A percentile compares a stretch with the other conserved stretches of the same genome.
Conservation (phyloP, 2,888 invertebrate species). For the Elegia similella region DNA sequence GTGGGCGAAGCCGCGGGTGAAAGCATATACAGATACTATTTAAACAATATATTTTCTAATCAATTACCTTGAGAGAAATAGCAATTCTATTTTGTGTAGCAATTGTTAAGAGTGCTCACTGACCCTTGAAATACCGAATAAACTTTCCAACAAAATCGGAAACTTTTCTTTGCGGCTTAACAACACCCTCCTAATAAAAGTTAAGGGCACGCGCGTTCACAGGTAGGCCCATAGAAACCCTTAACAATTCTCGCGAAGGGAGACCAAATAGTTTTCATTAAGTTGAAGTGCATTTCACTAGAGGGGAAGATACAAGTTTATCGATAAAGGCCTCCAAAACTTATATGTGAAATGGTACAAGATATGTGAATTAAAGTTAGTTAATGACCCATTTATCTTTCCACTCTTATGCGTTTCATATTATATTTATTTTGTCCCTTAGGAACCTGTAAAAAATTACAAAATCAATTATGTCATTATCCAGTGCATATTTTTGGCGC, state of each 20-base stretch:
- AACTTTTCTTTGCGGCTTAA: slow-evolving; percentile 1
- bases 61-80: neutral
- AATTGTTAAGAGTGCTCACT: neutral
- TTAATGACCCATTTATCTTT: no score
- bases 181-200: slow-evolving; percentile 8
- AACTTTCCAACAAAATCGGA: neutral
- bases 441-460: no score
- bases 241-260: slow-evolving; percentile 12
- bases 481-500: no score
- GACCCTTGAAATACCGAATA: slow-evolving; percentile 1
- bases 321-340: slow-evolving; percentile 3
- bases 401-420: no score
- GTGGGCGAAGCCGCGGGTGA: no score
- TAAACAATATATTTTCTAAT: no score
- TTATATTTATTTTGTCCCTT: no score
- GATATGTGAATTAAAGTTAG: no score
- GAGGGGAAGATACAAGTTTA: slow-evolving; percentile 1
- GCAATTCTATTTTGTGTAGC: neutral
- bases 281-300: slow-evolving; percentile 8
- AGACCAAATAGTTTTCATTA: slow-evolving; percentile 15
- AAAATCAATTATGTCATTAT: no score
- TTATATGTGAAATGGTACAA: no score
- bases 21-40: no score
- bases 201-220: slow-evolving; percentile 1
- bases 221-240: slow-evolving; percentile 11